Evolutionary conservation across 2,888 invertebrate species (phyloP).

Genomic region (Trisateles emortualis): DNA sequence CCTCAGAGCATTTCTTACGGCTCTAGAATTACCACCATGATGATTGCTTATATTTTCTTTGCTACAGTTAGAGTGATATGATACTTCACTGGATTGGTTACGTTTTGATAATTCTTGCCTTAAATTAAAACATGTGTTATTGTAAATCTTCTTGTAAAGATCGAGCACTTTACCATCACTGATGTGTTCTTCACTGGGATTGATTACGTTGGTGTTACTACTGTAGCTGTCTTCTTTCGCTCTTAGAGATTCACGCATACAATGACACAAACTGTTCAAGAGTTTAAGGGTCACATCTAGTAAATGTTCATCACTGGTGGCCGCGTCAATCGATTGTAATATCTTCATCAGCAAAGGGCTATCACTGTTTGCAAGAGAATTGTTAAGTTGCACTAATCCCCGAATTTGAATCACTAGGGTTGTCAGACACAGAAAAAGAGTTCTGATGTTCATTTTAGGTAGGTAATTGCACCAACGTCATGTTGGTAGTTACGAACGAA

Average conservation of each 20-base stretch:
- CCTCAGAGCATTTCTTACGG: constrained; percentile 16
- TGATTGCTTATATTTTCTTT: constrained; percentile 21
- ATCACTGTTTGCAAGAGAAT: constrained; percentile 48
- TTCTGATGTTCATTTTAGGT: constrained; percentile 64
- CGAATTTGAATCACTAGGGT: constrained; percentile 37
- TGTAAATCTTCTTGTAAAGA: constrained; percentile 69
- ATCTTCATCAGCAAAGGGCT: constrained; percentile 65
- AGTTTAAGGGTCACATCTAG: constrained; percentile 68
- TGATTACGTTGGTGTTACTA: constrained; percentile 45
- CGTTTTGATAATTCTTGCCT: constrained; percentile 53
- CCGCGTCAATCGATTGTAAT: constrained; percentile 67
- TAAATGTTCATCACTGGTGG: constrained; percentile 65
- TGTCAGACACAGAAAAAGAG: constrained; percentile 40
- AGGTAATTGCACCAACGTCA: constrained; percentile 58
- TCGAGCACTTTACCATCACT: constrained; percentile 51
- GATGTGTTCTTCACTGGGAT: constrained; percentile 32
- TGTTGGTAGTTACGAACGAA: constrained; percentile 51
- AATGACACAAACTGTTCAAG: constrained; percentile 71
- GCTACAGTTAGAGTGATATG: constrained; percentile 41
- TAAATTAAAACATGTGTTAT: constrained; percentile 67
- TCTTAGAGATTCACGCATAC: constrained; percentile 67
- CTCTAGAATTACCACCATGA: constrained; percentile 10
- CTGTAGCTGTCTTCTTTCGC: constrained; percentile 53
- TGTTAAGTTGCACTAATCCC: constrained; percentile 45
- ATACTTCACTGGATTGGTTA: constrained; percentile 42